Evolutionary conservation across 92 coral and sea anemone genomes (phyloP).

Genomic region (Desmophyllum pertusum): DNA sequence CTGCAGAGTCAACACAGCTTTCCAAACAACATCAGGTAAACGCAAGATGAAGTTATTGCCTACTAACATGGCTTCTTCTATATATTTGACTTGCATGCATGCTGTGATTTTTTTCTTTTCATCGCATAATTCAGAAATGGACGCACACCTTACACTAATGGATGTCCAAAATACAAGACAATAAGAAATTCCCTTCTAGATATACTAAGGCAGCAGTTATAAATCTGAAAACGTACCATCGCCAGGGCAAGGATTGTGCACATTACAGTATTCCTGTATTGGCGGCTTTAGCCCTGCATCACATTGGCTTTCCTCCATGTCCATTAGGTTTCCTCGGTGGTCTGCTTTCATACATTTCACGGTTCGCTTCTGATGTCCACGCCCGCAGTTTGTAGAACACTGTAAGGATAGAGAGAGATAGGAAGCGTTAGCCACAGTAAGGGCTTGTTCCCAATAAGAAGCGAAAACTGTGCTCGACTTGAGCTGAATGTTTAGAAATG

Average conservation of each 20-base stretch:
- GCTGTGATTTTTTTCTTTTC: too few relatives aligned
- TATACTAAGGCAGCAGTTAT: too few relatives aligned
- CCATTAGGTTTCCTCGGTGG: constrained; percentile 70
- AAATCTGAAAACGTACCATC: constrained; percentile 68
- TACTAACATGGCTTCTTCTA: too few relatives aligned
- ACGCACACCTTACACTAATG: too few relatives aligned
- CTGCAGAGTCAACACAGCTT: background rate
- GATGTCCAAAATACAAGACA: too few relatives aligned
- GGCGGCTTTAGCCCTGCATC: constrained; percentile 83
- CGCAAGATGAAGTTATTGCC: background rate
- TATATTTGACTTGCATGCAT: too few relatives aligned
- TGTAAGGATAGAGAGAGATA: constrained; percentile 8
- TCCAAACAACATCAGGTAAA: background rate
- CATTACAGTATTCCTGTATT: constrained; percentile 89
- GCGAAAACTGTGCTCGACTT: too few relatives aligned
- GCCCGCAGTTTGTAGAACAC: constrained; percentile 97
- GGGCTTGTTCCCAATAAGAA: too few relatives aligned
- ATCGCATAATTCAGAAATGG: too few relatives aligned
- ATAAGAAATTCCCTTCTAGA: too few relatives aligned
- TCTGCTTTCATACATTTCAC: constrained; percentile 90
- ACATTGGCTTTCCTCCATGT: constrained; percentile 75
- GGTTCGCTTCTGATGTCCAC: constrained; percentile 81
- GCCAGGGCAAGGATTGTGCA: constrained; percentile 99
- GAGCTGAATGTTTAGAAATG: too few relatives aligned
- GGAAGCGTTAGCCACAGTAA: background rate